Base-by-base conservation (phyloP, 2,888 invertebrate species). In the Latrodectus hesperus region DNA sequence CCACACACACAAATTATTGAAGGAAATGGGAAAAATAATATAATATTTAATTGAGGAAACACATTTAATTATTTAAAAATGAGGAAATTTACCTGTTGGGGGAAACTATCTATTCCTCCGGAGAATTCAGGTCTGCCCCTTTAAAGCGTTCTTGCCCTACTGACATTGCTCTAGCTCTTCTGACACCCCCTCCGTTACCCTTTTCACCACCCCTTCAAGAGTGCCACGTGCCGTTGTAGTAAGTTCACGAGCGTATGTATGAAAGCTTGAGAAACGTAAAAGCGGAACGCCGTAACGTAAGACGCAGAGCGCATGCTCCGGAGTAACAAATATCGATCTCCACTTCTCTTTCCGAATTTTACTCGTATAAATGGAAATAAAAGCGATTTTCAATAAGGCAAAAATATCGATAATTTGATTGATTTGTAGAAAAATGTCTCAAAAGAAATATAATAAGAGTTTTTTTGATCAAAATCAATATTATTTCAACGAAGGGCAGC, bases 201-300 rank as follows among this genome's bases (percentile, higher is more conserved):
- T 60, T 16, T 60, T n/a, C 60, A 12, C 55, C 55, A 12, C 60
- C 60, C 60, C 60, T 16, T 60, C 60, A 12, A 12, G n/a, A 16
- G 14, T 60, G 12, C 60, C 60, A 60, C 60, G 60, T 60, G 60
- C 60, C 60, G n/a, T n/a, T 60, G 60, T 60, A 60, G 60, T 60
- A 60, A 60, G n/a, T n/a, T 60, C 12, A 60, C 12, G 14, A 16
- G 10, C 8, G 60, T 60, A 38, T 38, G 38, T 38, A 38, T 38
- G 38, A 38, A 38, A 38, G 60, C 14, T 16, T 60, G 60, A 16
- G 14, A n/a, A 16, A 60, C 60, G 60, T 60, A 60, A 60, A 60
- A 12, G 60, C 60, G 60, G n/a, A 60, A 60, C 60, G 60, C 60
- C 60, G 60, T 60, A 60, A 60, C 60, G 60, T 60, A 60, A 60